These are phyloP conservation scores for Phaethon lepturus DNA, from an alignment of 2,113 vertebrate genomes.

Conservation along the genomic window DNA sequence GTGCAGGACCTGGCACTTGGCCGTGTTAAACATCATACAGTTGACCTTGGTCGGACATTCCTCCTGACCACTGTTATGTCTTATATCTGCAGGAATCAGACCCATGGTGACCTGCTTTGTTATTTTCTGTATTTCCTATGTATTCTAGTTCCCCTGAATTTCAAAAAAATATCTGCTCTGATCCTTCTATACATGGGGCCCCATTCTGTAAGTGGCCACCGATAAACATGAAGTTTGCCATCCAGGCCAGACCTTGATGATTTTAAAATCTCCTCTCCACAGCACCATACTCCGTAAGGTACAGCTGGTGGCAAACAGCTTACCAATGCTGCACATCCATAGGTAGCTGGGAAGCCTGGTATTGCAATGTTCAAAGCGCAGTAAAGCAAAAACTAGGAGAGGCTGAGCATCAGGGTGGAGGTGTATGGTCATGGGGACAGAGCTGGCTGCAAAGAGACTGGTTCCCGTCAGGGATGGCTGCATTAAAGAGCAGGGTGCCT, in stretches of 20 bases:
- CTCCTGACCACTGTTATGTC: background rate
- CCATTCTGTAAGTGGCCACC: accelerated
- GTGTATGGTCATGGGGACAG: accelerated
- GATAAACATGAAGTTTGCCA: background rate
- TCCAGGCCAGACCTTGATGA: accelerated
- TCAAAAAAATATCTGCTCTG: background rate
- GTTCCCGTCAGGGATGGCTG: accelerated
- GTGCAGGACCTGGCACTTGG: too few relatives aligned
- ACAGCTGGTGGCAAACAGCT: background rate
- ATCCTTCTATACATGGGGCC: background rate
- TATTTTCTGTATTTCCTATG: background rate
- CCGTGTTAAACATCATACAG: too few relatives aligned
- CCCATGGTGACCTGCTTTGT: background rate
- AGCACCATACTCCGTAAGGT: background rate
- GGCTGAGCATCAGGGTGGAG: background rate
- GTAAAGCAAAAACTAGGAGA: background rate
- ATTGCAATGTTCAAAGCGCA: background rate
- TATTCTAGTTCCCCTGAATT: background rate
- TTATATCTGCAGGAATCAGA: background rate
- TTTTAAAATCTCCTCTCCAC: background rate
- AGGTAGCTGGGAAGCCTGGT: background rate
- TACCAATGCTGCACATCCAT: background rate
- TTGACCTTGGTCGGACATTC: background rate
- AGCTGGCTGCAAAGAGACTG: background rate
- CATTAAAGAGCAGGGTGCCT: accelerated